phyloP scores from a whole-genome alignment of 2,113 vertebrate species.

The Motacilla tschutschensis region DNA sequence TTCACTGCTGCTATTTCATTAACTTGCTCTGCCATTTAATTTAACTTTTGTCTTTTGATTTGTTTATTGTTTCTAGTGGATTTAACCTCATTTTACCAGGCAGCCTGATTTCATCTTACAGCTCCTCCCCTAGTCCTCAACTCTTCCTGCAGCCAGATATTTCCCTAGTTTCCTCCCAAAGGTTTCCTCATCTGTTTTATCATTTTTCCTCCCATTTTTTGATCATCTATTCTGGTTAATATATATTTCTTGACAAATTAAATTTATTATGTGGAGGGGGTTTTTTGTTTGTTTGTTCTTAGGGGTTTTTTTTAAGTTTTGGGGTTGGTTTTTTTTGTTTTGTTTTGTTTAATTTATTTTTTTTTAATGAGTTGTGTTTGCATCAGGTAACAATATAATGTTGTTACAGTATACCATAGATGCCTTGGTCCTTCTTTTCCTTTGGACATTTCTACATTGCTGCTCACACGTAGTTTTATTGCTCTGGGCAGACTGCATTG shows the following conservation, averaged over 20 bases:
- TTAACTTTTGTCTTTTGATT: slow-evolving; percentile 35
- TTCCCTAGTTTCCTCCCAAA: not conserved
- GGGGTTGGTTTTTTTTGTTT: not conserved
- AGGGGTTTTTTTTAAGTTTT: not conserved
- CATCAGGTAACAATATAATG: not conserved
- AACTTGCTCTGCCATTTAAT: slow-evolving; percentile 16
- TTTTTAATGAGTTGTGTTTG: not conserved
- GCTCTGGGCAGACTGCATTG: not conserved
- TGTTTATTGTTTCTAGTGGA: not conserved
- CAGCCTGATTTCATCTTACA: not conserved
- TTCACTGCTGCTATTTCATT: slow-evolving; percentile 37
- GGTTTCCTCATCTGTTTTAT: not conserved
- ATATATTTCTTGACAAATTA: not conserved
- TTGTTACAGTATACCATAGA: not conserved
- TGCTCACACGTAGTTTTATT: not conserved
- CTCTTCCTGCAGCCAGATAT: not conserved
- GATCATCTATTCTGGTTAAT: not conserved
- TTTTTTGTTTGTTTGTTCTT: not conserved
- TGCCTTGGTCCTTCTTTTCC: not conserved
- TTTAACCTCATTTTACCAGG: not conserved
- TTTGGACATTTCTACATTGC: not conserved
- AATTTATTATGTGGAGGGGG: fast-evolving
- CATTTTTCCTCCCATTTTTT: not conserved
- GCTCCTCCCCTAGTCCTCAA: not conserved
- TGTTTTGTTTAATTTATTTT: not conserved